Percentiles rank a stretch among this genome's conserved stretches.
phyloP scores from a whole-genome alignment of 2,113 vertebrate species.

The Serinus canaria region DNA sequence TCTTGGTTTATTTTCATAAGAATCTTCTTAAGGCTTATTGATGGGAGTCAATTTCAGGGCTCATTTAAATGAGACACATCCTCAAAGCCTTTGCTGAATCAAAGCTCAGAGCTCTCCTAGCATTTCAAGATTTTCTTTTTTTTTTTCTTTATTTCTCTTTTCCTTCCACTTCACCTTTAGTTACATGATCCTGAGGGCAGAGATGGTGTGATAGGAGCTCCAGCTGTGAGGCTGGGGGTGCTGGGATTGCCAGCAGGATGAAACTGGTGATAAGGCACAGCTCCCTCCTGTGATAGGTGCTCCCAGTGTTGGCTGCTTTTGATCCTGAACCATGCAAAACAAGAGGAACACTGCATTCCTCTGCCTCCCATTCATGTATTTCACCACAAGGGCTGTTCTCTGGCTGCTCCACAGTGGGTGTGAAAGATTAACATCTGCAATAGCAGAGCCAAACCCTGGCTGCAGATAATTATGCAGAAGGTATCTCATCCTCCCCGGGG shows the following conservation, averaged over 20 bases:
- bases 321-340: constrained; percentile 12
- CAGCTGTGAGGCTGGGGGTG: background rate
- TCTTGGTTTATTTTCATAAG: constrained; percentile 6
- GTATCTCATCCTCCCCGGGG: constrained; percentile 42
- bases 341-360: constrained; percentile 12
- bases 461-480: constrained; percentile 7
- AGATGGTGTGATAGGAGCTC: background rate
- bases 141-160: no score
- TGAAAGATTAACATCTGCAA: background rate
- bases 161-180: background rate
- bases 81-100: background rate
- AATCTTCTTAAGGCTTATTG: background rate
- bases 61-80: background rate
- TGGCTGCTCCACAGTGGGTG: background rate
- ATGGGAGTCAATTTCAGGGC: background rate
- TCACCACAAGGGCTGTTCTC: background rate
- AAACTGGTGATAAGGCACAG: background rate
- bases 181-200: background rate
- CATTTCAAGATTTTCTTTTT: fast-evolving
- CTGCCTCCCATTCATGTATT: background rate
- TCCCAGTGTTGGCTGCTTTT: background rate
- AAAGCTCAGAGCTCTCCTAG: background rate
- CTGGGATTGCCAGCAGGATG: constrained; percentile 8
- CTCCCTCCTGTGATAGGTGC: background rate
- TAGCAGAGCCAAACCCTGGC: background rate